These are phyloP conservation scores for Phenacoccus solenopsis DNA, from an alignment of 1,140 invertebrate genomes.

Conservation along the genomic window DNA sequence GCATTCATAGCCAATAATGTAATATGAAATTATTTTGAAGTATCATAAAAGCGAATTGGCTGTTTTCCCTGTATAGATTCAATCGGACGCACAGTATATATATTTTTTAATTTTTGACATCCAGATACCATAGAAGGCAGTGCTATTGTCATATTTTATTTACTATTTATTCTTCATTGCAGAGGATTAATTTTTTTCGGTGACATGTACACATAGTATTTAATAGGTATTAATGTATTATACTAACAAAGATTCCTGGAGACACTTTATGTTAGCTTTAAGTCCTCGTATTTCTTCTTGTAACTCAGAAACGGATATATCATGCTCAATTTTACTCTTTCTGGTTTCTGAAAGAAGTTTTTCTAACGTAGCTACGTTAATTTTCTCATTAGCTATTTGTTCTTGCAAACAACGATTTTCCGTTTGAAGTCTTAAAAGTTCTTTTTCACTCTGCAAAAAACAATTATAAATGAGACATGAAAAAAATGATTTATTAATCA, in stretches of 20 bases:
- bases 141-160: background rate
- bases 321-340: background rate
- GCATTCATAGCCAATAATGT: no score
- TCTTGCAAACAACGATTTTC: background rate
- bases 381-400: background rate
- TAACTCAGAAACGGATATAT: background rate
- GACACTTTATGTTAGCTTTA: slow-evolving; percentile 4
- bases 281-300: slow-evolving; percentile 7
- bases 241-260: background rate
- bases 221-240: background rate
- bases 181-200: no score
- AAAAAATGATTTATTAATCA: no score
- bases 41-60: no score
- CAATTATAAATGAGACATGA: no score
- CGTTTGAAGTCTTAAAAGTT: background rate
- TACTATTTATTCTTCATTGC: background rate
- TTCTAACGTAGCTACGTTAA: background rate
- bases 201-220: no score
- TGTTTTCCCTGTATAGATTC: background rate
- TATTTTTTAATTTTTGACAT: background rate
- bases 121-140: background rate
- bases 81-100: background rate
- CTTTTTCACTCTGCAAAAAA: background rate
- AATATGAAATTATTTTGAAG: no score
- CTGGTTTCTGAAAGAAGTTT: background rate